These are phyloP conservation scores for Tenualosa thibaudeaui DNA, from an alignment of 2,797 vertebrate species.

Conservation along the genomic window DNA sequence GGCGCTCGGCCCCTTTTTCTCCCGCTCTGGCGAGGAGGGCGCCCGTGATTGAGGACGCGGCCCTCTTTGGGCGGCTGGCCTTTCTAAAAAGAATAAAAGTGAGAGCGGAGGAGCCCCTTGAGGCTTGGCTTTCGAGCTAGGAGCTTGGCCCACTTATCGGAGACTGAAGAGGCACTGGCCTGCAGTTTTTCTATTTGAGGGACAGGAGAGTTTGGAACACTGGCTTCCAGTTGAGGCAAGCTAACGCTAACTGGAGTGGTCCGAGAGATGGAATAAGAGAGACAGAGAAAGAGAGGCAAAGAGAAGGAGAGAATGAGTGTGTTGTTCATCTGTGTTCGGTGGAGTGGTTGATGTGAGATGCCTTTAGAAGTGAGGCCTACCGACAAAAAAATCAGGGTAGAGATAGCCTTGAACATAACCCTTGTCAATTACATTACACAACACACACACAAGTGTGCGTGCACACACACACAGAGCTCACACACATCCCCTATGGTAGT, in stretches of 20 bases:
- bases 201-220: not conserved
- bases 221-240: not conserved
- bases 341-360: conserved; percentile 25
- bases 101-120: not conserved
- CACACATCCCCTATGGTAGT: not conserved
- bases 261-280: not conserved
- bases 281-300: not conserved
- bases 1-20: not conserved
- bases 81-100: not conserved
- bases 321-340: not conserved
- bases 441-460: not conserved
- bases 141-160: not conserved
- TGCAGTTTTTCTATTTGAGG: not conserved
- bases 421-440: not conserved
- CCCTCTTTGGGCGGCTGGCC: not conserved
- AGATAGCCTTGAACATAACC: not conserved
- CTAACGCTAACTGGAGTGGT: not conserved
- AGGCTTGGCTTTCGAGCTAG: not conserved
- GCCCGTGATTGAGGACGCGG: not conserved
- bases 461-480: not conserved
- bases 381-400: not conserved
- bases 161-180: not conserved
- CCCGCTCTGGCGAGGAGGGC: not conserved
- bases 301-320: not conserved
- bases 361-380: conserved; percentile 29